Conservation (phyloP, 2,888 invertebrate genomes). For the Kryphioiulus occultus region DNA sequence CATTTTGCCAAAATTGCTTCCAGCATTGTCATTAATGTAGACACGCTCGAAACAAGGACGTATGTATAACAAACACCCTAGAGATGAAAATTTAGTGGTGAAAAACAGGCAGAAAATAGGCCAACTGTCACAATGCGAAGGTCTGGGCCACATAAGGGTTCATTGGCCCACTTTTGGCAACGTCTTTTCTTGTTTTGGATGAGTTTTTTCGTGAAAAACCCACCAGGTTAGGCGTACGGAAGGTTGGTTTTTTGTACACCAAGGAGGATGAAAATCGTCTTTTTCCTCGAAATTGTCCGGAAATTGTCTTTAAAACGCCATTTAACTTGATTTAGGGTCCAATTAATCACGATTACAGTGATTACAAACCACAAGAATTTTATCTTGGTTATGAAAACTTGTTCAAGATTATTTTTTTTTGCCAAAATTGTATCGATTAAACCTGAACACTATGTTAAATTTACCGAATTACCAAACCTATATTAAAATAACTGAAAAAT, state of each 20-base stretch:
- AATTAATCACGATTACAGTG: neutral
- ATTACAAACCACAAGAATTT: neutral
- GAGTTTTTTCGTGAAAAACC: neutral
- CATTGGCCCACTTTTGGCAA: conserved; percentile 44
- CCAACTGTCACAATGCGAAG: conserved; percentile 47
- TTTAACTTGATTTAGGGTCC: neutral
- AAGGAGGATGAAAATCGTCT: neutral
- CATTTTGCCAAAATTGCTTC: neutral
- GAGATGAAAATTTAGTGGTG: neutral
- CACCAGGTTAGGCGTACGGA: neutral
- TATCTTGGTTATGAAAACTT: neutral
- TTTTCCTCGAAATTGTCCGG: neutral
- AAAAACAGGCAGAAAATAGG: conserved; percentile 44
- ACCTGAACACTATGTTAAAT: too few relatives aligned
- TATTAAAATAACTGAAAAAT: too few relatives aligned
- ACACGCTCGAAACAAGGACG: conserved; percentile 15
- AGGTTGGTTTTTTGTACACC: neutral
- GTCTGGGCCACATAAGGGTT: conserved; percentile 50
- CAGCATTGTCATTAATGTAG: conserved; percentile 12
- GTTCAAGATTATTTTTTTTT: neutral
- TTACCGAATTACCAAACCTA: too few relatives aligned
- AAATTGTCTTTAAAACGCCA: neutral
- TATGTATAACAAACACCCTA: conserved; percentile 28
- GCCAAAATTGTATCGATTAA: too few relatives aligned
- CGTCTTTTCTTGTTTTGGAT: conserved; percentile 10